These are phyloP conservation scores for Prinia subflava DNA, from an alignment of 2,113 vertebrate species.

Conservation along the genomic window DNA sequence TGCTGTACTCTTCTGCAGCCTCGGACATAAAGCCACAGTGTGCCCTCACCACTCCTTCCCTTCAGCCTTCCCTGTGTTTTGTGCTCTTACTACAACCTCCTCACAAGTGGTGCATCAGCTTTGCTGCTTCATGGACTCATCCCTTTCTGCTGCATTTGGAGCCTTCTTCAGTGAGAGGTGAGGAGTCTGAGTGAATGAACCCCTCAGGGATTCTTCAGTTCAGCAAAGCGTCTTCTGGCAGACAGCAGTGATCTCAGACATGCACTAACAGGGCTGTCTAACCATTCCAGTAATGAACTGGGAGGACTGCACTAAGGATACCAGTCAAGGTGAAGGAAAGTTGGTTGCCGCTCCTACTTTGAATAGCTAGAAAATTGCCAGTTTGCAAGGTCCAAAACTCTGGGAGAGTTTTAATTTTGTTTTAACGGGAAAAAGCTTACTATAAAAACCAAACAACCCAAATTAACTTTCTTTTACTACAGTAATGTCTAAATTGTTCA, in stretches of 20 bases:
- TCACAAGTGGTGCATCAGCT: not conserved
- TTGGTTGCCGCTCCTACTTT: not conserved
- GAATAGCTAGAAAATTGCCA: not conserved
- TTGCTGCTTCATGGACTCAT: not conserved
- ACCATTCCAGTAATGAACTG: fast-evolving
- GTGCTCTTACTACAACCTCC: not conserved
- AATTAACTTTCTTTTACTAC: not conserved
- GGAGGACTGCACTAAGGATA: not conserved
- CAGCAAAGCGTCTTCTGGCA: not conserved
- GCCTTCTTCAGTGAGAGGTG: not conserved
- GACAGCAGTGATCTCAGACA: not conserved
- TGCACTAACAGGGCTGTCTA: not conserved
- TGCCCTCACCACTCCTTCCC: not conserved
- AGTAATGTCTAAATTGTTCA: not conserved
- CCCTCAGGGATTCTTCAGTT: not conserved
- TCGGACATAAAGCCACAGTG: fast-evolving
- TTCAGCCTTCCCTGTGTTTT: not conserved
- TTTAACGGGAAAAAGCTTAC: not conserved
- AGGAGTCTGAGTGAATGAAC: not conserved
- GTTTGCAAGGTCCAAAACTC: not conserved
- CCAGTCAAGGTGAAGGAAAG: not conserved
- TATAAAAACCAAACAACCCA: not conserved
- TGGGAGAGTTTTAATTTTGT: not conserved
- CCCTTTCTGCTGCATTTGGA: not conserved
- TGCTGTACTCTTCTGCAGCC: not conserved